Percentiles rank a stretch among this genome's conserved stretches.
Evolutionary conservation across 2,113 vertebrate genomes (phyloP).

Genomic region (Dolichallabes microphthalmus): DNA sequence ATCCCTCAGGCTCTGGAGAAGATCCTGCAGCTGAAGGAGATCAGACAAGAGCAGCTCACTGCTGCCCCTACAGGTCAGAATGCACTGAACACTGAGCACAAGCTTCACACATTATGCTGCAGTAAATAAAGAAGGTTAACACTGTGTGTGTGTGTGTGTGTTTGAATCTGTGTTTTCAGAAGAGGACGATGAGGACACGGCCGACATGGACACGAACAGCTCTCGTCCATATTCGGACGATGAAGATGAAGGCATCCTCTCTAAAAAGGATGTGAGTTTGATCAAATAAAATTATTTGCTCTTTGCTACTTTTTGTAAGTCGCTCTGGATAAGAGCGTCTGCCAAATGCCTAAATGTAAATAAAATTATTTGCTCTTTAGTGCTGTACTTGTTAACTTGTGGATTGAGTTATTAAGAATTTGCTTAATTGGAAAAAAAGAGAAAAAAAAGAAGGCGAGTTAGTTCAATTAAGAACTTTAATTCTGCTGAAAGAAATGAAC

Average conservation of each 20-base stretch:
- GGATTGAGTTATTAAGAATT: neutral
- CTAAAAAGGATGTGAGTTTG: conserved; percentile 82
- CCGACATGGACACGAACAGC: conserved; percentile 69
- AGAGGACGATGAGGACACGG: conserved; percentile 75
- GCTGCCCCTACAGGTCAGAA: conserved; percentile 68
- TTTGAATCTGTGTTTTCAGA: neutral
- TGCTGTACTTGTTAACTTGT: neutral
- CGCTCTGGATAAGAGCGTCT: too few relatives aligned
- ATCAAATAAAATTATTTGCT: neutral
- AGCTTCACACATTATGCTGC: neutral
- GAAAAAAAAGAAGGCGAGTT: neutral
- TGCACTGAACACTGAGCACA: neutral
- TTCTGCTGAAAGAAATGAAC: neutral
- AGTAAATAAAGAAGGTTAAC: neutral
- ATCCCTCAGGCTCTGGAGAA: conserved; percentile 91
- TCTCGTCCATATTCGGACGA: conserved; percentile 76
- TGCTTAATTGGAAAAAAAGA: neutral
- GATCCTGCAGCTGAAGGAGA: conserved; percentile 92
- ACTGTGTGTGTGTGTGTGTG: neutral
- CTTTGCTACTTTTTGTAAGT: too few relatives aligned
- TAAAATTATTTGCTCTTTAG: neutral
- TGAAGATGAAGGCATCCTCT: conserved; percentile 72
- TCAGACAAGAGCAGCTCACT: conserved; percentile 85
- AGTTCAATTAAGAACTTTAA: neutral
- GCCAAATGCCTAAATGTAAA: too few relatives aligned